Evolutionary conservation across 2,797 vertebrate species (phyloP).

Genomic region (Halcyon chelicuti): DNA sequence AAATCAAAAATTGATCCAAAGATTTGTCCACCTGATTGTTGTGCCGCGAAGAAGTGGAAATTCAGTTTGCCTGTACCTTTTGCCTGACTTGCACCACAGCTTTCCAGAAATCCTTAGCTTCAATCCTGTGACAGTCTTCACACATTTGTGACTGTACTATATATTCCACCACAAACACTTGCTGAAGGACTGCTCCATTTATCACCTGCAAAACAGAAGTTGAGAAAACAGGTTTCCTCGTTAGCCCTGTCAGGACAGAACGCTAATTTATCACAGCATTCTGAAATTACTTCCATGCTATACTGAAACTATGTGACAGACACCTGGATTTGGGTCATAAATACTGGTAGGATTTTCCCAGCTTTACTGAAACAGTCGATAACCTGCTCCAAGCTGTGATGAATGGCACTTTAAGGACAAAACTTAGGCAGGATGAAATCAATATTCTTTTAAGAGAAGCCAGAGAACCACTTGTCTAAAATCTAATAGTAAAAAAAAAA

Average conservation of each 20-base stretch:
- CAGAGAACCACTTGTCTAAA: not conserved
- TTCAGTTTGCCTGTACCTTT: slow-evolving; percentile 82
- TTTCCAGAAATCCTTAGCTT: slow-evolving; percentile 99
- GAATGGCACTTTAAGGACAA: not conserved
- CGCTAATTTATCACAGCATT: not conserved
- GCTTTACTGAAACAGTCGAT: not conserved
- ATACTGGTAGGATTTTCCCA: not conserved
- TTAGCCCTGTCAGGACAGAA: not conserved
- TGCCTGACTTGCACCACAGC: slow-evolving; percentile 96
- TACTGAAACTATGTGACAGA: not conserved
- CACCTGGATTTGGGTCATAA: not conserved
- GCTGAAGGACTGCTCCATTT: slow-evolving; percentile 96
- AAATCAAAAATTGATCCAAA: not conserved
- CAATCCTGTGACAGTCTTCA: slow-evolving; percentile 95
- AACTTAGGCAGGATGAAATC: not conserved
- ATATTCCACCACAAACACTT: slow-evolving; percentile 95
- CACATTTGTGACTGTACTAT: slow-evolving; percentile 93
- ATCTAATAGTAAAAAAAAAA: accelerated
- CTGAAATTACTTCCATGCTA: not conserved
- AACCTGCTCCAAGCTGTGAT: not conserved
- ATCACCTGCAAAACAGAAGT: slow-evolving; percentile 84
- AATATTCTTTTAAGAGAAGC: not conserved
- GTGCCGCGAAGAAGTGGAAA: not conserved
- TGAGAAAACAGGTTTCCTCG: not conserved
- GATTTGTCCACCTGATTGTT: not conserved